phyloP scores from a whole-genome alignment of 2,888 invertebrate species.

The Pheosia tremula region DNA sequence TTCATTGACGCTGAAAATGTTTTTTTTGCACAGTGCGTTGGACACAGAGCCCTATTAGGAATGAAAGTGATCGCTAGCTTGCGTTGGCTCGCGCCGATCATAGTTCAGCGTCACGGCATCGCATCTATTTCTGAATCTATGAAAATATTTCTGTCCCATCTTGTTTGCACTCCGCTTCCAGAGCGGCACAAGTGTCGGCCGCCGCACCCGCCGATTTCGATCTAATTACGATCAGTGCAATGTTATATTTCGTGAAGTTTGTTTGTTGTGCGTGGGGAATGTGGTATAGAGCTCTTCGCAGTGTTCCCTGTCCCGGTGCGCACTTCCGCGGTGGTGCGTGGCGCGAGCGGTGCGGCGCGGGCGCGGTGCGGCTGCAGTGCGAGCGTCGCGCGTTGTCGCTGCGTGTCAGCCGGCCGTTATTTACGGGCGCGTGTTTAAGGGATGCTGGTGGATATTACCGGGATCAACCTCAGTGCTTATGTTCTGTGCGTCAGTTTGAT shows the following conservation, averaged over 20 bases:
- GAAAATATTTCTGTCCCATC: slow-evolving; percentile 71
- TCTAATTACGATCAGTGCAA: slow-evolving; percentile 13
- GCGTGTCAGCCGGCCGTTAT: not conserved
- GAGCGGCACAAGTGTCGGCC: slow-evolving; percentile 33
- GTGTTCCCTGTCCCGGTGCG: slow-evolving; percentile 42
- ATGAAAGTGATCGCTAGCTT: slow-evolving; percentile 22
- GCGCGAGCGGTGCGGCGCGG: slow-evolving; percentile 18
- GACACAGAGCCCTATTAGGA: slow-evolving; percentile 25
- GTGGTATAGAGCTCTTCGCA: slow-evolving; percentile 38
- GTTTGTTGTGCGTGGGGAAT: slow-evolving; percentile 38
- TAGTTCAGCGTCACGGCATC: slow-evolving; percentile 13
- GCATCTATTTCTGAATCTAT: slow-evolving; percentile 66
- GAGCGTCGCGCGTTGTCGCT: not conserved
- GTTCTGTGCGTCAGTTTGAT: not conserved
- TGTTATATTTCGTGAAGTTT: slow-evolving; percentile 1
- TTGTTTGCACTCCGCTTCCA: slow-evolving; percentile 41
- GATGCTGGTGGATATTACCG: not conserved
- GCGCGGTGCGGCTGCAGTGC: not conserved
- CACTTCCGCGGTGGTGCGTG: slow-evolving; percentile 40
- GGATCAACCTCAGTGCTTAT: not conserved
- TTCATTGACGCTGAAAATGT: not conserved
- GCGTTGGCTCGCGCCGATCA: slow-evolving; percentile 17
- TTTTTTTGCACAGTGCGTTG: not conserved
- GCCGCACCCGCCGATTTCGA: slow-evolving; percentile 21
- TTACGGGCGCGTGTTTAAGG: not conserved